Base-by-base conservation (phyloP, 2,888 invertebrate species). In the Ceratothoa steindachneri region DNA sequence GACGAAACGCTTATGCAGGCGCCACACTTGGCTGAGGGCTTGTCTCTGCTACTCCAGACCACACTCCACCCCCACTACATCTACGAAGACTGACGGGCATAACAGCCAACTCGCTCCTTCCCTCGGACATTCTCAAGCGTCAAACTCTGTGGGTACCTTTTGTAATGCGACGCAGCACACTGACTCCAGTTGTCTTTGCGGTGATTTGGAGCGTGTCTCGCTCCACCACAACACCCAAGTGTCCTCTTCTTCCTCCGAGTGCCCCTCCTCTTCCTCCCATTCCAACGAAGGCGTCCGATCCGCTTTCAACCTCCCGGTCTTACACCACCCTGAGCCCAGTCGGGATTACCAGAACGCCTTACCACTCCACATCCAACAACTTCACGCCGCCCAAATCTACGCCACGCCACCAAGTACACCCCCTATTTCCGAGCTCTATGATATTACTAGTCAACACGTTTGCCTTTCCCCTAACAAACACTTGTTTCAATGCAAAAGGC, bases 21-120 rank as follows among this genome's bases (percentile, higher is more conserved):
- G 79, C n/a, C 76, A 79, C 76, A 71, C 79, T 27, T 79, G 79
- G 79, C 76, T 79, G 71, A 73, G 79, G 30, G 79, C 76, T 72
- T 79, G 79, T 65, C 69, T 79, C 60, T 76, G 79, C 52, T 76
- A 74, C 69, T 68, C 75, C 52, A 31, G 71, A 67, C 73, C 73
- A 60, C 78, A 73, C 73, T 70, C 75, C 55, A 75, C 75, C 52
- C 66, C 78, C 41, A 66, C 71, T 24, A 29, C 71, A n/a, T 60
- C 60, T 24, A 60, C 60, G 60, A 60, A 60, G 60, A 60, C 60
- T 22, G 60, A 70, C 64, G 29, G n/a, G 12, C 69, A 53, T 69
- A 52, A 69, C 15, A 55, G 64, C 31, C 70, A 70, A 24, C 70
- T 55, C 55, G 60, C 55, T 24, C 69, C 52, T 41, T 51, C 52